Evolutionary conservation across 1,140 invertebrate species (phyloP), one percentile per base, ranked within the genome.

Genomic region (Monochamus saltuarius): DNA sequence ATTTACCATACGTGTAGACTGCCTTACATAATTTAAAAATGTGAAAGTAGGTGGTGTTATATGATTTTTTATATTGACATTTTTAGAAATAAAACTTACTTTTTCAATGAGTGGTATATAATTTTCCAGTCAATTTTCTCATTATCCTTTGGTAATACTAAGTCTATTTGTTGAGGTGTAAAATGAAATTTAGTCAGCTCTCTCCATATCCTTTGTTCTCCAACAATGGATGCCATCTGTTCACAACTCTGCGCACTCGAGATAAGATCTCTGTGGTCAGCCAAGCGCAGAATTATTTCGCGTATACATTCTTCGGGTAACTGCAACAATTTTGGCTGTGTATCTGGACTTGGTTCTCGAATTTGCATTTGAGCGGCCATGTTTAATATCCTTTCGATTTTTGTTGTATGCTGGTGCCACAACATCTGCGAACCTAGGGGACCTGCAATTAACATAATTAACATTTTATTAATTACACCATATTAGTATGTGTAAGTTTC

Each of bases 131-230:
- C 87, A 29, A 78, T 75, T 53, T 76, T 73, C 58, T 76, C 76
- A 67, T 77, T 67, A 17, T 77, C 72, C 64, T 84, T 81, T 77
- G 78, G 80, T 66, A 85, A 79, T 64, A 88, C 85, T 68, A 81
- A 86, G 69, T 86, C 82, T 19, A 95, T 87, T 82, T 98, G 95
- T 60, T 89, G 84, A 49, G 85, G 83, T 14, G 87, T 89, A 79
- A 98, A 99, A 77, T 99, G 96, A 77, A 95, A 98, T 53, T 86
- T 83, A 42, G 91, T 91, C 36, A 98, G 83, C 73, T 95, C 89
- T 53, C 89, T 84, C 97, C 97, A 99, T 40, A 97, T 88, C 60
- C 92, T 84, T 74, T 92, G 88, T 73, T 98, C 95, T 40, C 90
- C 86, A 17, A 92, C 87, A 8, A 98, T 81, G 34, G 87, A 82